phyloP scores from a whole-genome alignment of 2,113 vertebrate genomes.

The Progne subis region DNA sequence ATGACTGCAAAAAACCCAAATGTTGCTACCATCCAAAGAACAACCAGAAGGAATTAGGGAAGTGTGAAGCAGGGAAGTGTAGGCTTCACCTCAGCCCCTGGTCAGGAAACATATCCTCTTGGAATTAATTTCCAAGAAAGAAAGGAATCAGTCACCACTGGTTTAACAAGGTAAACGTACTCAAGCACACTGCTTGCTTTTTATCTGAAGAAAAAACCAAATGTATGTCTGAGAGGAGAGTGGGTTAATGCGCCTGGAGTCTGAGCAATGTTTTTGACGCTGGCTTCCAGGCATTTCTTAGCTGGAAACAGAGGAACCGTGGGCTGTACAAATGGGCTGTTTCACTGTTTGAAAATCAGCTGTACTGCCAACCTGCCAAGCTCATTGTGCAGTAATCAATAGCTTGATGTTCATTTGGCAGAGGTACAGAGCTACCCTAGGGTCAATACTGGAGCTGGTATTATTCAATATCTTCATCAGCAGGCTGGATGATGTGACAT shows the following conservation, averaged over 20 bases:
- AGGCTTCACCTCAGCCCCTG: neutral
- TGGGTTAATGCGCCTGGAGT: neutral
- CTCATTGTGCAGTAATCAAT: conserved; percentile 5
- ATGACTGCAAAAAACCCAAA: rapidly evolving
- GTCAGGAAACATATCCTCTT: neutral
- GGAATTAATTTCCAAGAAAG: neutral
- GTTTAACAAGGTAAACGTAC: neutral
- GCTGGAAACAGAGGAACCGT: neutral
- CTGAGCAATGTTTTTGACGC: neutral
- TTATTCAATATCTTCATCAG: conserved; percentile 25
- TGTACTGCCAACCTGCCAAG: conserved; percentile 29
- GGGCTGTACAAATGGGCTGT: neutral
- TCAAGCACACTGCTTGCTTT: neutral
- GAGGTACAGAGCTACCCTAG: neutral
- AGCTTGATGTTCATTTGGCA: conserved; percentile 47
- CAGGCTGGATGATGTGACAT: neutral
- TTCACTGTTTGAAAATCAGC: neutral
- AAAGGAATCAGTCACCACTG: neutral
- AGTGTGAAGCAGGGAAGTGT: neutral
- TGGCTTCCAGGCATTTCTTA: neutral
- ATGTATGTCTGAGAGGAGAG: neutral
- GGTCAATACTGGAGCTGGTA: neutral
- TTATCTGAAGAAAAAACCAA: neutral
- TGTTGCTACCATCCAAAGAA: neutral
- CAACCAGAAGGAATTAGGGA: neutral